These are phyloP conservation scores for Zapus hudsonius DNA, from an alignment of 2,113 vertebrate species.

Conservation along the genomic window DNA sequence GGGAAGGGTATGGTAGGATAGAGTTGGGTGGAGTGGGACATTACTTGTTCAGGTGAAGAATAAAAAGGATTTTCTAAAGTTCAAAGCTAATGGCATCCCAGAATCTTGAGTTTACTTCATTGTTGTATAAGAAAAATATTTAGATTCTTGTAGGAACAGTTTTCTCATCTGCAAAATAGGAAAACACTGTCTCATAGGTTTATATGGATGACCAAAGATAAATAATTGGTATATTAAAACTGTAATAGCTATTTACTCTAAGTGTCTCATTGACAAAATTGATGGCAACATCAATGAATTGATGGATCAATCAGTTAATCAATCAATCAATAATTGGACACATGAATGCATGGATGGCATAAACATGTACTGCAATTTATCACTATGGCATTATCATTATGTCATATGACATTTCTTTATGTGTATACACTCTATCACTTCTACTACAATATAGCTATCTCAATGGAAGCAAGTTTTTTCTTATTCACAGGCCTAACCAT, in stretches of 20 bases:
- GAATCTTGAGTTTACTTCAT: neutral
- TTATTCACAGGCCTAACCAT: neutral
- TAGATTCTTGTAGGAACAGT: neutral
- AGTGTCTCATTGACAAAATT: neutral
- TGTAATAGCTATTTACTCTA: neutral
- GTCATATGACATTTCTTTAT: neutral
- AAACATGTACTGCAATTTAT: neutral
- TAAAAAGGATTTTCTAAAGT: neutral
- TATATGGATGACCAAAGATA: neutral
- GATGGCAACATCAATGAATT: neutral
- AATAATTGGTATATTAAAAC: neutral
- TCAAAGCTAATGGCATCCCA: neutral
- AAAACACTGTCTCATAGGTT: neutral
- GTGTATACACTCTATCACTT: neutral
- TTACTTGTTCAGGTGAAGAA: neutral
- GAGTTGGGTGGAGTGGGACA: neutral
- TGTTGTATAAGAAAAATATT: neutral
- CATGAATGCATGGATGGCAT: no score
- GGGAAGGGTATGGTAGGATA: no score
- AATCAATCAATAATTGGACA: neutral
- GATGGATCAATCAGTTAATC: neutral
- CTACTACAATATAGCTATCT: neutral
- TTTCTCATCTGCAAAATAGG: neutral
- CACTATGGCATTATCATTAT: neutral
- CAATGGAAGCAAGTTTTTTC: neutral